Evolutionary conservation across 2,797 vertebrate species (phyloP), one percentile per base, ranked within the genome.

Genomic region (Pseudochromis fuscus): DNA sequence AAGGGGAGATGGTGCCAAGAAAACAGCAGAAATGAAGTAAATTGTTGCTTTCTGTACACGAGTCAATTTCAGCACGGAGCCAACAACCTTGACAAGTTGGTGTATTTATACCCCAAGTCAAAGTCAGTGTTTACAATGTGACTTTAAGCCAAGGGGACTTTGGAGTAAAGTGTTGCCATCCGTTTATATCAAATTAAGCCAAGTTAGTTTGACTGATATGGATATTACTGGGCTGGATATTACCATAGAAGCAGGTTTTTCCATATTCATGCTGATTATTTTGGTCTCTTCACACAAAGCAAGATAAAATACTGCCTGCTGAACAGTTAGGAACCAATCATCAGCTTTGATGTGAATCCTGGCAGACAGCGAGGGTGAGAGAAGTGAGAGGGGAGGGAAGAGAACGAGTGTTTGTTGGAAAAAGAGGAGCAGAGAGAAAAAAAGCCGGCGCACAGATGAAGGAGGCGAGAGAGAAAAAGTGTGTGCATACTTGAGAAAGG

Each of bases 231-330:
- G 46, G 72, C 77, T 81, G 85, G 75, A 90, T 88, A 89, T 90
- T 90, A 91, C 87, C 90, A 91, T 87, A 85, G 83, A 85, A 84
- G 87, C 86, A 73, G 63, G 48, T 84, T 86, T 78, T 86, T 88
- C 85, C 88, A 92, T 91, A 91, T 93, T 93, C 88, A 93, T 91
- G 87, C 86, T 89, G 88, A 92, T 91, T 92, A 91, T 92, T 92
- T 91, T 88, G 76, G 88, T 89, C 86, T 91, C 79, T 85, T 79
- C 82, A 84, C 86, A 89, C 87, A 91, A 89, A 89, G 79, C 82
- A 56, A 85, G 83, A 85, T 89, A 86, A 89, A 89, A 91, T 87
- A 84, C 85, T 83, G 90, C 86, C 86, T 89, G 77, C 88, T 68
- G 75, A 92, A 90, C 89, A 84, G 89, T 90, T 83, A 89, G 84